These are phyloP conservation scores for Arizona elegans DNA, from an alignment of 2,113 vertebrate species.

Conservation along the genomic window DNA sequence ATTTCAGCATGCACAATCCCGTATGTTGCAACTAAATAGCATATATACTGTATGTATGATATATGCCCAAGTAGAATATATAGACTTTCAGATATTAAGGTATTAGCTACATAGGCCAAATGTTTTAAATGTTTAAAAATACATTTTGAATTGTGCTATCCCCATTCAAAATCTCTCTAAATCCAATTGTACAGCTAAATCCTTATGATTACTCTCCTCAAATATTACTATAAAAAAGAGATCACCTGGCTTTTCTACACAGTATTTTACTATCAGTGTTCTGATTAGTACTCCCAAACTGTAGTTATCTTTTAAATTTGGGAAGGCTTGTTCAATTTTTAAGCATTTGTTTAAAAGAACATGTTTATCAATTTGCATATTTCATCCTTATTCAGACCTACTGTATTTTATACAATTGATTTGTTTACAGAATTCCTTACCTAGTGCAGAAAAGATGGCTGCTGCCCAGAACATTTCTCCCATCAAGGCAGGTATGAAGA, in stretches of 20 bases:
- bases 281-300: neutral
- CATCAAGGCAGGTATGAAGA: constrained; percentile 95
- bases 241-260: neutral
- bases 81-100: neutral
- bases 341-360: neutral
- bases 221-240: neutral
- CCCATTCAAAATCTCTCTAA: neutral
- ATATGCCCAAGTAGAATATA: neutral
- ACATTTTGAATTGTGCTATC: neutral
- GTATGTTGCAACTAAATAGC: neutral
- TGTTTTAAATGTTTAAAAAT: neutral
- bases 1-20: neutral
- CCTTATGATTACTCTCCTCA: constrained; percentile 8
- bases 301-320: neutral
- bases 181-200: constrained; percentile 2
- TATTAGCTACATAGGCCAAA: constrained; percentile 3
- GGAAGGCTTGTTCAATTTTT: neutral
- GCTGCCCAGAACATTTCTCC: constrained; percentile 99
- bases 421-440: constrained; percentile 66
- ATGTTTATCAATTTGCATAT: neutral
- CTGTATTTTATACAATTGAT: neutral
- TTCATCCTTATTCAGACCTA: neutral
- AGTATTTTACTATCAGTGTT: constrained; percentile 8
- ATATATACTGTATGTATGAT: neutral
- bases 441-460: constrained; percentile 95